A percentile compares a stretch with the other conserved stretches of the same genome.
These are phyloP conservation scores for Potamarius usumacintae DNA, from an alignment of 2,113 vertebrate genomes.

Conservation along the genomic window DNA sequence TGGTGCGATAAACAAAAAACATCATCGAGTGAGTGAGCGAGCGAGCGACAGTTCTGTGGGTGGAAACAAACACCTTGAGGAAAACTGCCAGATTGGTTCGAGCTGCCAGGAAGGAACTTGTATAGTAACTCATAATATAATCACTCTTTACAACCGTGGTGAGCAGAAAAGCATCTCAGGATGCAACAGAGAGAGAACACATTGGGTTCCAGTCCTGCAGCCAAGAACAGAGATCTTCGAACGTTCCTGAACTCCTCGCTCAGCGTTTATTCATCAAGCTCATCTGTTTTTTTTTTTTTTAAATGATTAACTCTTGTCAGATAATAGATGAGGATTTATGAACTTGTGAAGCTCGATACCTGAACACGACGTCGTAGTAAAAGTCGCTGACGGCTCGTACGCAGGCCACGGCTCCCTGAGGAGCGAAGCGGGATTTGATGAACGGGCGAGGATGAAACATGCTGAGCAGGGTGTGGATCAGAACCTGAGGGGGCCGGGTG, in stretches of 20 bases:
- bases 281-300: background rate
- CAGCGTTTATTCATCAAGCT: background rate
- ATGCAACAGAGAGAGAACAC: too few species aligned
- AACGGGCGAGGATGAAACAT: conserved; percentile 96
- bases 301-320: background rate
- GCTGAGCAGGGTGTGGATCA: conserved; percentile 88
- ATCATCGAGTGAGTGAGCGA: too few species aligned
- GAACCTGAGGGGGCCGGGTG: conserved; percentile 68
- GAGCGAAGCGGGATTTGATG: conserved; percentile 89
- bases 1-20: too few species aligned
- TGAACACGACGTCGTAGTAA: conserved; percentile 89
- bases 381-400: conserved; percentile 84
- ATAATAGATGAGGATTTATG: background rate
- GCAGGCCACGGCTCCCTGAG: conserved; percentile 90
- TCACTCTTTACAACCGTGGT: too few species aligned
- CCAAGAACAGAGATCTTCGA: too few species aligned
- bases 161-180: too few species aligned
- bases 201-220: too few species aligned
- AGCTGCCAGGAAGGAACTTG: too few species aligned
- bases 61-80: too few species aligned
- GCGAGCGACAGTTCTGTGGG: too few species aligned
- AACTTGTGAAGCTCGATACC: conserved; percentile 64
- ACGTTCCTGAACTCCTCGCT: background rate
- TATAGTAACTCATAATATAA: too few species aligned
- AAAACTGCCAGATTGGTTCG: too few species aligned